Conservation (phyloP, 2,113 vertebrate genomes). For the Tragelaphus imberbis region DNA sequence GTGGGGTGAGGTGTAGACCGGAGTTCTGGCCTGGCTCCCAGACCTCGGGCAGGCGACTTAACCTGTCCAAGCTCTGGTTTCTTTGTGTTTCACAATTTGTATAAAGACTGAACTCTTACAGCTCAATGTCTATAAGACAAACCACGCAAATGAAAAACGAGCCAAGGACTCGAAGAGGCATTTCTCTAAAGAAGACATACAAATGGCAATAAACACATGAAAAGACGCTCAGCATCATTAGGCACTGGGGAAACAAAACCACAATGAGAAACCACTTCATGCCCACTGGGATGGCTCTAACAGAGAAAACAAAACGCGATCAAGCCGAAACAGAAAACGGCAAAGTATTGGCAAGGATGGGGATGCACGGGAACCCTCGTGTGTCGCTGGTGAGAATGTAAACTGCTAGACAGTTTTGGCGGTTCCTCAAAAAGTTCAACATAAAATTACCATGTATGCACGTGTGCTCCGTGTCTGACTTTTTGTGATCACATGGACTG, state of each 20-base stretch:
- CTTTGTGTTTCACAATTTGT: neutral
- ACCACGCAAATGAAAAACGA: neutral
- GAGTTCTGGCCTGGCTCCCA: neutral
- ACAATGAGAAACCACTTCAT: neutral
- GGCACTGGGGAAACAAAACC: neutral
- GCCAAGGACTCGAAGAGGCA: neutral
- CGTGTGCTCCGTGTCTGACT: neutral
- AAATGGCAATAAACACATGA: neutral
- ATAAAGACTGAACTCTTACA: neutral
- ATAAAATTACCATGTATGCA: neutral
- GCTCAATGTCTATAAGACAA: neutral
- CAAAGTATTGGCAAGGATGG: neutral
- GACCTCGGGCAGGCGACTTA: neutral
- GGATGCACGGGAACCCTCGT: neutral
- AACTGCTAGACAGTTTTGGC: neutral
- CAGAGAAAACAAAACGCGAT: neutral
- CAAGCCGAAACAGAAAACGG: neutral
- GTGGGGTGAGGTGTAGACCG: no score
- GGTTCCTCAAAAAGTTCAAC: neutral
- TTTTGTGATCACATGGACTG: fast-evolving
- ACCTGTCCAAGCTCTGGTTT: neutral
- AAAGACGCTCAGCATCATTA: neutral
- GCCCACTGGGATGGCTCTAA: neutral
- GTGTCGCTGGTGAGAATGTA: no score
- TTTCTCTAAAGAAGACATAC: neutral